A percentile compares a stretch with the other conserved stretches of the same genome.
Conservation (phyloP, 2,888 invertebrate genomes). For the Callosobruchus maculatus region DNA sequence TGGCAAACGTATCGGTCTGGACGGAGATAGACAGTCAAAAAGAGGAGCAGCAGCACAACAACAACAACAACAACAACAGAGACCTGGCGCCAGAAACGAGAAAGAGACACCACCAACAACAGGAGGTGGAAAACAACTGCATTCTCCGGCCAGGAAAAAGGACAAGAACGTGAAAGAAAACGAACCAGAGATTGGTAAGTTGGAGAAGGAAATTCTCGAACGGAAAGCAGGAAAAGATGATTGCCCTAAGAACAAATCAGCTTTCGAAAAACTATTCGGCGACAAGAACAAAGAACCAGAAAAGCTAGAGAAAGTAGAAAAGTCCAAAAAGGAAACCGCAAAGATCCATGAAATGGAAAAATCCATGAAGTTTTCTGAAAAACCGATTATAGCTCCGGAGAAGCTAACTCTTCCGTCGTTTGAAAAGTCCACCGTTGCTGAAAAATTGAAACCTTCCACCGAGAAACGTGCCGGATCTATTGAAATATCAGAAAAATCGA, state of each 20-base stretch:
- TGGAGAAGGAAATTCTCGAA: constrained; percentile 48
- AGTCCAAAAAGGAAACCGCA: constrained; percentile 26
- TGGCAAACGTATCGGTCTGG: constrained; percentile 53
- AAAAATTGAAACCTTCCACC: constrained; percentile 9
- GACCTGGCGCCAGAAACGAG: constrained; percentile 26
- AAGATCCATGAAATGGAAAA: constrained; percentile 27
- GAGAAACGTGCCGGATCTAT: constrained; percentile 12
- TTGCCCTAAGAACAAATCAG: constrained; percentile 39
- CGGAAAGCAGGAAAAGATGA: constrained; percentile 39
- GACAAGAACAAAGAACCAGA: constrained; percentile 36
- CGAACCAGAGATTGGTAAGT: constrained; percentile 30
- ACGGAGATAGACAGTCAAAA: constrained; percentile 16
- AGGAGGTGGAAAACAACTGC: constrained; percentile 59
- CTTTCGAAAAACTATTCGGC: constrained; percentile 57
- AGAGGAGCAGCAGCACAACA: too few species aligned
- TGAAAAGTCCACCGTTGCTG: background rate
- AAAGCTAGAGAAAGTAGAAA: constrained; percentile 30
- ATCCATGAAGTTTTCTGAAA: constrained; percentile 27
- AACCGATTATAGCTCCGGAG: constrained; percentile 24
- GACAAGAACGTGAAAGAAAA: constrained; percentile 56
- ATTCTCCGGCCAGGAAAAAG: constrained; percentile 61
- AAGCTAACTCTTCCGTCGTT: constrained; percentile 18
- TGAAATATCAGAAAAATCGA: constrained; percentile 7
- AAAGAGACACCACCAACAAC: constrained; percentile 44
- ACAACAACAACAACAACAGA: constrained; percentile 45